Evolutionary conservation across 2,113 vertebrate genomes (phyloP), one percentile per base, ranked within the genome.

Genomic region (Oryzias celebensis): DNA sequence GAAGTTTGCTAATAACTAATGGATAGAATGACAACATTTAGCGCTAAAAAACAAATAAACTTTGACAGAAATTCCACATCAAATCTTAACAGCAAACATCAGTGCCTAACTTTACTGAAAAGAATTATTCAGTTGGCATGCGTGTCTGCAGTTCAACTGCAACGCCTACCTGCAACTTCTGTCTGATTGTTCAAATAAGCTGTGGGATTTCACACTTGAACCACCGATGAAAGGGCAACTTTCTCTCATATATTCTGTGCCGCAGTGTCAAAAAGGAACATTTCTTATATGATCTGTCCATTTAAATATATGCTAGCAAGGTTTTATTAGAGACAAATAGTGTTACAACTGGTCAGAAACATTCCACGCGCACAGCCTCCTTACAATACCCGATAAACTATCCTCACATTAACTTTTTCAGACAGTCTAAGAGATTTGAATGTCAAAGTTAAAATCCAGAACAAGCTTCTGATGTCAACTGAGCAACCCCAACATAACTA

Each of bases 191-290:
- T 62, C 36, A 65, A 55, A 69, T 68, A 67, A 79, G 75, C 79
- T 54, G 75, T 62, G 56, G 55, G 77, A 86, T 81, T 83, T 85
- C 81, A 84, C 86, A 87, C 81, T 81, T 84, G 53, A 81, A 88
- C 82, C 83, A 59, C 71, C 17, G 66, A 82, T 81, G 84, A 81
- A 88, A 85, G 73, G 82, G 61, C 68, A 72, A 83, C 80, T 68
- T 87, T 85, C 75, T 85, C 69, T 70, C 72, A 80, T 78, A 73
- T 69, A 81, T 84, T 71, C 79, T 81, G 80, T 72, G 62, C 48
- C 24, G 58, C 5, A 5, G 62, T 75, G 65, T 87, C 82, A 82
- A 67, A 86, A 86, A 61, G 55, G 68, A 88, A 81, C 72, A 63
- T 78, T 68, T 85, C 60, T 79, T 77, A 86, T 83, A 77, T 72